Evolutionary conservation across 2,113 vertebrate genomes (phyloP).

Genomic region (Neoarius graeffei): DNA sequence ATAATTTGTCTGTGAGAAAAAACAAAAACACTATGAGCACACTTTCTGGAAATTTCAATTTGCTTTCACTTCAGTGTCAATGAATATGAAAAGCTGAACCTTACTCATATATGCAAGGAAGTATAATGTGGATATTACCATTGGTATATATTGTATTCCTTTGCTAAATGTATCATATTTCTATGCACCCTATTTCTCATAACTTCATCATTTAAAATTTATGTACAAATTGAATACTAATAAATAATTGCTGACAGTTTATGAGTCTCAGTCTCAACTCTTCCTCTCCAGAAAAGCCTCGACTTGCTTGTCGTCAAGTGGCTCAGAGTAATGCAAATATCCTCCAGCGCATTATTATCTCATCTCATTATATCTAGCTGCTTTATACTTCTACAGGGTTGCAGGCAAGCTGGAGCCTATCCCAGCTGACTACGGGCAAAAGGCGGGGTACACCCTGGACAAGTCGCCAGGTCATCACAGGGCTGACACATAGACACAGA

Average conservation of each 20-base stretch:
- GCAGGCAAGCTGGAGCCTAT: too few species aligned
- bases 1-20: not conserved
- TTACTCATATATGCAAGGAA: not conserved
- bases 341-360: not conserved
- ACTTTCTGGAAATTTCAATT: not conserved
- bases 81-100: slow-evolving; percentile 62
- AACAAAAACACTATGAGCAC: not conserved
- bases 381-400: too few species aligned
- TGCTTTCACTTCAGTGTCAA: slow-evolving; percentile 54
- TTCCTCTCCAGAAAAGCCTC: not conserved
- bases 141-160: not conserved
- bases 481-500: too few species aligned
- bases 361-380: too few species aligned
- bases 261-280: not conserved
- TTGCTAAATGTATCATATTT: slow-evolving; percentile 46
- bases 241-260: not conserved
- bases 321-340: not conserved
- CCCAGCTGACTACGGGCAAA: too few species aligned
- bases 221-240: not conserved
- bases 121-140: not conserved
- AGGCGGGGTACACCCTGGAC: too few species aligned
- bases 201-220: not conserved
- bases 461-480: too few species aligned
- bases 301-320: not conserved
- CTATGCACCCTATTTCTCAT: not conserved